Base-by-base conservation (phyloP, 2,113 vertebrate genomes). In the Columbina picui region DNA sequence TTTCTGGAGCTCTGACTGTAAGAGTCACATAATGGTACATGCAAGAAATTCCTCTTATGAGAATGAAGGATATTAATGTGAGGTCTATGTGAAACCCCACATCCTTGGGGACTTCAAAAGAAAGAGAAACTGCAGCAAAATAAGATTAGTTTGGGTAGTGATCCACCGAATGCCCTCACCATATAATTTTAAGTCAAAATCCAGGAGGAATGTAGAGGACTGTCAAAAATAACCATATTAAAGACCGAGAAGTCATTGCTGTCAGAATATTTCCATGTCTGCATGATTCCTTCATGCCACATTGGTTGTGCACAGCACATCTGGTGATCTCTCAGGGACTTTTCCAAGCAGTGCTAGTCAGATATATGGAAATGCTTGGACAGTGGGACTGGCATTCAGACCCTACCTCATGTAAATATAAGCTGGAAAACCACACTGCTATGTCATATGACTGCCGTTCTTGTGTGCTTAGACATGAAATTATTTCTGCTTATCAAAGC, bases 171-270 rank as follows among this genome's bases (percentile, higher is more conserved):
- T 74, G 9, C 13, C 76, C 74, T 77, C 29, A 39, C 6, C 27
- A 23, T 41, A 25, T 6, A 45, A 52, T 87, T 87, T 77, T 65
- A 74, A 70, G 55, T 10, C 10, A 69, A 92, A 84, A 74, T 70
- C 34, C 22, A 50, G 29, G 22, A 3, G 3, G 1, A 1, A 13
- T 38, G 16, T 6, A 4, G 3, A 25, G 3, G 3, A 2, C 1
- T 84, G 10, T 36, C 41, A 80, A 73, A 86, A 61, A 23, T 26
- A 53, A 38, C 7, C 3, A 2, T 34, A 2, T 17, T 7, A 57
- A 85, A 65, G 25, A 4, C 16, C 8, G 34, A 52, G 19, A 20
- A 65, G 14, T 57, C 25, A 25, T 65, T 60, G 19, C 12, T 85
- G 12, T 74, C 64, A 70, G 27, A 23, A 30, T 3, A 34, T 61